Evolutionary conservation across 1,140 invertebrate genomes (phyloP).

Genomic region (Drosophila mayri): DNA sequence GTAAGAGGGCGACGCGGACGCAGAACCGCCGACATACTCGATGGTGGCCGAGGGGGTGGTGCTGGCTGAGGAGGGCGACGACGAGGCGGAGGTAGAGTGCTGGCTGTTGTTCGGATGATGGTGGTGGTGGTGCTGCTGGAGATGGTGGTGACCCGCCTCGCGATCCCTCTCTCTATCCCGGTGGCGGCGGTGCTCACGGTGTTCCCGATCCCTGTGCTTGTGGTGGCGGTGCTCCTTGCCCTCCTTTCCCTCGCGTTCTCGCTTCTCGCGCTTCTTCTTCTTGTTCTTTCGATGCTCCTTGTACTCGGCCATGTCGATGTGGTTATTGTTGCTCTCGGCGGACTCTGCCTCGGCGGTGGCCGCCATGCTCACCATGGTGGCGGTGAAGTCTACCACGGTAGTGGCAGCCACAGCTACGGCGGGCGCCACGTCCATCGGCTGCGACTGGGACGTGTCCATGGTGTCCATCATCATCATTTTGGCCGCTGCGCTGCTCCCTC

Average conservation of each 20-base stretch:
- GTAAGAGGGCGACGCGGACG: slow-evolving; percentile 77
- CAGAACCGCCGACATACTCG: slow-evolving; percentile 75
- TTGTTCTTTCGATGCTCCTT: slow-evolving; percentile 83
- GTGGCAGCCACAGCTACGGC: slow-evolving; percentile 70
- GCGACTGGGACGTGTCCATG: slow-evolving; percentile 62
- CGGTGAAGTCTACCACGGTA: slow-evolving; percentile 66
- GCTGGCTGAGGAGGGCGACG: slow-evolving; percentile 79
- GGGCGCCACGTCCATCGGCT: slow-evolving; percentile 76
- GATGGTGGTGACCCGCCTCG: slow-evolving; percentile 37
- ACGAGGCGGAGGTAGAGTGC: slow-evolving; percentile 79
- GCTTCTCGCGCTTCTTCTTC: slow-evolving; percentile 83
- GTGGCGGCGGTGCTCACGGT: slow-evolving; percentile 71
- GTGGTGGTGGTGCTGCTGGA: slow-evolving; percentile 36
- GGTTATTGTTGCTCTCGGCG: slow-evolving; percentile 75
- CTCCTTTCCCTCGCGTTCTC: slow-evolving; percentile 74
- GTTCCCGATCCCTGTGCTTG: slow-evolving; percentile 59
- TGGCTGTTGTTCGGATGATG: slow-evolving; percentile 71
- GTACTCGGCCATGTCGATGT: slow-evolving; percentile 79
- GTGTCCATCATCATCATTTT: slow-evolving; percentile 85
- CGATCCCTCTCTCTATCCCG: slow-evolving; percentile 59
- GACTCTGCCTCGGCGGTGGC: slow-evolving; percentile 62
- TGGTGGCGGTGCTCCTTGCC: slow-evolving; percentile 78
- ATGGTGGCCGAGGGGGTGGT: slow-evolving; percentile 80
- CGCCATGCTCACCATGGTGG: slow-evolving; percentile 74
- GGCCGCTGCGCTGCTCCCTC: slow-evolving; percentile 6